Evolutionary conservation across 1,140 invertebrate genomes (phyloP), one percentile per base, ranked within the genome.

Genomic region (Scylla paramamosain): DNA sequence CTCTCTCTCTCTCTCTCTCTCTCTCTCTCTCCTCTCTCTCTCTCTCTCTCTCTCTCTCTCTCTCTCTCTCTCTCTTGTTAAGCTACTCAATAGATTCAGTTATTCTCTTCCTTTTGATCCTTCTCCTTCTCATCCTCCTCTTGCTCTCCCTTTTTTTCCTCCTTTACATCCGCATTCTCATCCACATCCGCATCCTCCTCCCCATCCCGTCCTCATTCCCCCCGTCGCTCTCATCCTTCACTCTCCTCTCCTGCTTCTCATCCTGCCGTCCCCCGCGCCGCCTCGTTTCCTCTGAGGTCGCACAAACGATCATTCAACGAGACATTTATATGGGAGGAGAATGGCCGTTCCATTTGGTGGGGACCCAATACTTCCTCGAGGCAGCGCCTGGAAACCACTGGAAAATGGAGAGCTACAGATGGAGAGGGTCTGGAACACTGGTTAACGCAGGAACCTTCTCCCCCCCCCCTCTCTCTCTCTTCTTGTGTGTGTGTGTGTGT

Each of bases 251-350:
- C 31, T 48, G 45, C n/a, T 52, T 45, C 90, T 59, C 86, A 29
- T 48, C 32, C 29, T 29, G 82, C 46, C 88, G 14, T 59, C 89
- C 77, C 48, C 45, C 46, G 82, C 32, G 52, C 82, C 90, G 94
- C 39, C 77, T 95, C 90, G 89, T 92, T 95, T 95, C 94, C 94
- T 92, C 88, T 88, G 90, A 95, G 94, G 94, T 92, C 91, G 46
- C 90, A 92, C 94, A 95, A 95, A 95, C 94, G 94, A 95, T 95
- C 94, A 95, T 95, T 92, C 94, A 95, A 95, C 77, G 90, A 95
- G 94, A 95, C 94, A 95, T 95, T 92, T 95, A 95, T 95, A 95
- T 95, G 94, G 90, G 90, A 82, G 94, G 91, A 46, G 90, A 92
- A 92, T 88, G 94, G 52, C 91, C 46, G 90, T 59, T 92, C 94